Conservation (phyloP, 2,797 vertebrate genomes). For the Pygocentrus nattereri region DNA sequence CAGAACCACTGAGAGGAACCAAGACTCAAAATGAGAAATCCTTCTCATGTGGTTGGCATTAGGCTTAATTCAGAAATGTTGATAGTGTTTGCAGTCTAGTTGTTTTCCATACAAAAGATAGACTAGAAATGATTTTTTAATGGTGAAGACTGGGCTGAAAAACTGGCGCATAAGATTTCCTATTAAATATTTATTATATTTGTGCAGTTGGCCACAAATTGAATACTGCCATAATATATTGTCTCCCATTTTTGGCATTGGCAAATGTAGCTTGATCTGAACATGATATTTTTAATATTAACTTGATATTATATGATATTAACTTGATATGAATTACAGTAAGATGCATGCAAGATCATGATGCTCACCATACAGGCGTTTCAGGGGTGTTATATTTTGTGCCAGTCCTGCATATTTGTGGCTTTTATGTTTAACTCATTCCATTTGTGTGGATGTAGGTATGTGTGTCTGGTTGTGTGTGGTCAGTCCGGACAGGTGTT, state of each 20-base stretch:
- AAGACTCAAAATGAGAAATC: too few species aligned
- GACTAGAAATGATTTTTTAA: too few species aligned
- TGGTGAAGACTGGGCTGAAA: too few species aligned
- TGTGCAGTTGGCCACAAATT: not conserved
- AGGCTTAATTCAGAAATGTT: too few species aligned
- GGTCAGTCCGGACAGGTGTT: conserved; percentile 47
- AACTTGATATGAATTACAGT: not conserved
- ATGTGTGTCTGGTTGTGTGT: conserved; percentile 1
- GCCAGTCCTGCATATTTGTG: not conserved
- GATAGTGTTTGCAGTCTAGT: too few species aligned
- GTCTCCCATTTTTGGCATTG: not conserved
- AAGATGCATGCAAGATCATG: not conserved
- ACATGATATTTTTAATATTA: too few species aligned
- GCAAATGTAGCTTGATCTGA: not conserved
- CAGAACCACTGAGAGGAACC: too few species aligned
- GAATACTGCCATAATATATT: not conserved
- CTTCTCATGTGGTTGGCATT: too few species aligned
- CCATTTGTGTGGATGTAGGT: conserved; percentile 18
- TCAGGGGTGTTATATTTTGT: not conserved
- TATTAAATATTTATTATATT: not conserved
- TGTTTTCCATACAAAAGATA: too few species aligned
- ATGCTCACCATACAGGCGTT: too few species aligned
- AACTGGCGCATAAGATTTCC: too few species aligned
- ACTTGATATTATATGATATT: too few species aligned
- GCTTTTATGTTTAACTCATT: not conserved